Conservation (phyloP, 1,140 invertebrate species). For the Drosophila repleta region DNA sequence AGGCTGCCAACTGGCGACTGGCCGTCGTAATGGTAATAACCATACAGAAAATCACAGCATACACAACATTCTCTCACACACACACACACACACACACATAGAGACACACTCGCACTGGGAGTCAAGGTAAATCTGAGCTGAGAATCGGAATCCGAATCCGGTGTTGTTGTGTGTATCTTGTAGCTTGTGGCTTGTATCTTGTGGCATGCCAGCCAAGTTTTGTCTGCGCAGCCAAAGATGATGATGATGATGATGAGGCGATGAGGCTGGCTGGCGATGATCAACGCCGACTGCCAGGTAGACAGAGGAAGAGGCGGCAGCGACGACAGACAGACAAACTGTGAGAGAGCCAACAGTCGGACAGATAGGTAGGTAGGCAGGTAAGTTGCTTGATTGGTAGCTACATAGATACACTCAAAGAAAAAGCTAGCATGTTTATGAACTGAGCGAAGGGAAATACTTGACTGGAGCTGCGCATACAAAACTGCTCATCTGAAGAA, state of each 20-base stretch:
- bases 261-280: slow-evolving; percentile 52
- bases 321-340: slow-evolving; percentile 18
- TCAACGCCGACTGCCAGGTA: slow-evolving; percentile 63
- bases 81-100: slow-evolving; percentile 21
- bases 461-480: too few relatives aligned
- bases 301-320: slow-evolving; percentile 44
- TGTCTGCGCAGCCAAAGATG: slow-evolving; percentile 19
- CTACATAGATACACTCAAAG: slow-evolving; percentile 5
- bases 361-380: slow-evolving; percentile 50
- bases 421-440: not conserved
- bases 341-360: slow-evolving; percentile 34
- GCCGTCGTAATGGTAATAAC: slow-evolving; percentile 54
- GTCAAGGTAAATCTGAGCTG: slow-evolving; percentile 51
- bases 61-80: slow-evolving; percentile 56
- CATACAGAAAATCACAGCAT: slow-evolving; percentile 62
- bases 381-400: slow-evolving; percentile 46
- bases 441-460: too few relatives aligned
- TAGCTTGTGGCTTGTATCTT: slow-evolving; percentile 20
- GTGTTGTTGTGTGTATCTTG: slow-evolving; percentile 49
- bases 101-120: not conserved
- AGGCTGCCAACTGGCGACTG: slow-evolving; percentile 42
- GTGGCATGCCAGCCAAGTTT: slow-evolving; percentile 31
- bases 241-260: slow-evolving; percentile 24
- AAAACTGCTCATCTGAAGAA: too few relatives aligned
- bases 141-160: slow-evolving; percentile 54